Percentiles rank a stretch among this genome's conserved stretches.
Conservation (phyloP, 2,113 vertebrate genomes). For the Halichoeres trimaculatus region DNA sequence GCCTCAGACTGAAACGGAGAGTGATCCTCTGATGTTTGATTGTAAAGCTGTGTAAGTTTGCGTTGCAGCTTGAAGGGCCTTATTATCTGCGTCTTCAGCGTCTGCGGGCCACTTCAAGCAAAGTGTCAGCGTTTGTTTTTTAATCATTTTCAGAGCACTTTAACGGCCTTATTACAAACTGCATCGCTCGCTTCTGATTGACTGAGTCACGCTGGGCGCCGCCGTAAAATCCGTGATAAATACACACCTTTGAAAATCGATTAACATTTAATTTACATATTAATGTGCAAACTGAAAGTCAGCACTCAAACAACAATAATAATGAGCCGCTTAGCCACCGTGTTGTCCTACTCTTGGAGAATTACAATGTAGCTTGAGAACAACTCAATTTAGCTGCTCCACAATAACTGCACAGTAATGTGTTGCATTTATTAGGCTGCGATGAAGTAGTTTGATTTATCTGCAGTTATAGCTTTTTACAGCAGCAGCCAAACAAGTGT, state of each 20-base stretch:
- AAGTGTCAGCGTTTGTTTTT: conserved; percentile 65
- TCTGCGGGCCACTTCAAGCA: conserved; percentile 36
- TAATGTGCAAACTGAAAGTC: conserved; percentile 59
- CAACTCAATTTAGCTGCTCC: conserved; percentile 15
- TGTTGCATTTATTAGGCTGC: conserved; percentile 37
- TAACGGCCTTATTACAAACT: conserved; percentile 39
- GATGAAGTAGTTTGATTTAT: conserved; percentile 26
- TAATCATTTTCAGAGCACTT: conserved; percentile 47
- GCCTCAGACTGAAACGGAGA: conserved; percentile 21
- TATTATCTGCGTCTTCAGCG: conserved; percentile 36
- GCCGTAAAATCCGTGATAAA: conserved; percentile 58
- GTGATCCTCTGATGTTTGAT: conserved; percentile 25
- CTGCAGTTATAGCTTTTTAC: conserved; percentile 8
- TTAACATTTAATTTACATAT: conserved; percentile 72
- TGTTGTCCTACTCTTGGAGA: conserved; percentile 29
- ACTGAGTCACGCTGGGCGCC: conserved; percentile 37
- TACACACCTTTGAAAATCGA: conserved; percentile 58
- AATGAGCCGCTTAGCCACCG: conserved; percentile 29
- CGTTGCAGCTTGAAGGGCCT: neutral
- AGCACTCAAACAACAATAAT: conserved; percentile 31
- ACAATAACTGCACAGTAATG: conserved; percentile 18
- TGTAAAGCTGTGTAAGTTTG: conserved; percentile 26
- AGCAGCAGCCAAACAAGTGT: neutral
- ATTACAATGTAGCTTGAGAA: conserved; percentile 25
- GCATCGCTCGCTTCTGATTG: conserved; percentile 37